These are phyloP conservation scores for Motacilla alba DNA, from an alignment of 2,113 vertebrate species.

Conservation along the genomic window DNA sequence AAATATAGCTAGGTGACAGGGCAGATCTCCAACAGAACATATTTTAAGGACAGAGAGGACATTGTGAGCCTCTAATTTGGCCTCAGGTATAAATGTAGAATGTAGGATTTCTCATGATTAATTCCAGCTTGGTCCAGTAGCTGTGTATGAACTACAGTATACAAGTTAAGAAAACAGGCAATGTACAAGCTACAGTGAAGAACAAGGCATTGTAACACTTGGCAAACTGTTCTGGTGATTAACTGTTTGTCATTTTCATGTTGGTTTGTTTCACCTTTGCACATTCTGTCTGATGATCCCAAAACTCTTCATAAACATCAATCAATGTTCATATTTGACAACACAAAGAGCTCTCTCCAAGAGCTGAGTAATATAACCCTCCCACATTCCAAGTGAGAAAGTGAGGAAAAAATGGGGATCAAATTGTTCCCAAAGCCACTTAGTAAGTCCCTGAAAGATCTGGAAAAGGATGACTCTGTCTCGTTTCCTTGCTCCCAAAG, in stretches of 20 bases:
- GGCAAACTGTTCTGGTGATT: not conserved
- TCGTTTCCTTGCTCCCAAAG: not conserved
- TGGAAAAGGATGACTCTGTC: not conserved
- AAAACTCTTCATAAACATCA: not conserved
- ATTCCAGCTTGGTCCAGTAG: not conserved
- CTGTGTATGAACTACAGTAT: not conserved
- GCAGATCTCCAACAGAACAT: not conserved
- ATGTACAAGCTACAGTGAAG: not conserved
- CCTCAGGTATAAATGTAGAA: not conserved
- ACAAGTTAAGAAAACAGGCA: not conserved
- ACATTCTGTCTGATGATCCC: not conserved
- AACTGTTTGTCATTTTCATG: not conserved
- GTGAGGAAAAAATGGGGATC: not conserved
- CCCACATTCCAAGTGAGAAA: not conserved
- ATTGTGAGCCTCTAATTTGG: not conserved
- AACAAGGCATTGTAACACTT: not conserved
- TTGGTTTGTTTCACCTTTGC: not conserved
- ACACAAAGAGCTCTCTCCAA: not conserved
- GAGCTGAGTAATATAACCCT: not conserved
- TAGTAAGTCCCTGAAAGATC: not conserved
- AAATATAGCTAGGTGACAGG: not conserved
- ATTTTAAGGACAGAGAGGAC: not conserved
- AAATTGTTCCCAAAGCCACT: not conserved
- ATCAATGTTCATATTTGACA: not conserved
- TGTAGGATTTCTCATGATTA: not conserved